Evolutionary conservation across 2,797 vertebrate genomes (phyloP), one percentile per base, ranked within the genome.

Genomic region (Anguilla megastoma): DNA sequence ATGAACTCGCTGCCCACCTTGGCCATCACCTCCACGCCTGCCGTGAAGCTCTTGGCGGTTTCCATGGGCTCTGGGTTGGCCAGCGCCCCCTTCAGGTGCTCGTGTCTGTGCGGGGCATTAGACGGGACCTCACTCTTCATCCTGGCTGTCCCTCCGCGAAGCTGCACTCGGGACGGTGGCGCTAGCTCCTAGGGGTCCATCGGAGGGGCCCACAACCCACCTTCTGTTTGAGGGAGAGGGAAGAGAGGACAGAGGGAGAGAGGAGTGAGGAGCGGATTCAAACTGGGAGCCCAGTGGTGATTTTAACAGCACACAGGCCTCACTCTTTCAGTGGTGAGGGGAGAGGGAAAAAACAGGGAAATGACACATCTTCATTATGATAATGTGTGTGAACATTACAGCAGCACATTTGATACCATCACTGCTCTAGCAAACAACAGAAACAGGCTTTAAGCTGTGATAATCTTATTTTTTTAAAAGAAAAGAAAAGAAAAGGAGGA

Each of bases 121-220:
- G 98, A 95, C 89, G 98, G 94, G 95, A 98, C 96, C 95, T 99
- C 98, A 96, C 98, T 99, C 97, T 99, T 99, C 98, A 99, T 99
- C 96, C 96, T 96, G 97, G 97, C 97, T 96, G 95, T 91, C 95
- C 96, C 93, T 92, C 63, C 63, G 7, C 63, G 63, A 69, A 69
- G n/a, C 63, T 69, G 63, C 24, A 69, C 63, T 27, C 18, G 90
- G 83, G 89, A 88, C 84, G 86, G 89, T 90, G n/a, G 88, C 94
- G 94, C 95, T 92, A 85, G 96, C 90, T 95, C 93, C 91, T 93
- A 96, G 92, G 95, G 95, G 91, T 96, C 96, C 95, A 96, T 96
- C 94, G 18, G 76, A 92, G 94, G 95, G 96, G 96, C 92, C 96
- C 92, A 93, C 93, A 96, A 93, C 92, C 91, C 91, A 93, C 91